phyloP scores from a whole-genome alignment of 2,888 invertebrate genomes.

The Nymphalis c-album region DNA sequence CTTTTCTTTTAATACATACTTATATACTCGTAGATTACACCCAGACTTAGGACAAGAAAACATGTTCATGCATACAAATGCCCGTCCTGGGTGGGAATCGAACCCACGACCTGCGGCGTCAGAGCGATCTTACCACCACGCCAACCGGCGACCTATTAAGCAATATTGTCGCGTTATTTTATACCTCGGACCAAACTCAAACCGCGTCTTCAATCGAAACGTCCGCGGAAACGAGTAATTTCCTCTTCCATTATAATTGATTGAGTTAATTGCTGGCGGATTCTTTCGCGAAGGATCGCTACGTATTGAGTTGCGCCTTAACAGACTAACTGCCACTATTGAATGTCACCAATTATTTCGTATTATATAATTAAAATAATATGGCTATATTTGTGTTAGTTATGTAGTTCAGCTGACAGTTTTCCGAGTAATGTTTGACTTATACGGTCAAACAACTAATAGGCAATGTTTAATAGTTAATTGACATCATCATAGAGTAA shows the following conservation, averaged over 20 bases:
- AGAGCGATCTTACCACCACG: no score
- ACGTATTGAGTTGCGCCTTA: conserved; percentile 9
- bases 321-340: neutral
- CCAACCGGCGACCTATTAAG: neutral
- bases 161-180: neutral
- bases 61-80: no score
- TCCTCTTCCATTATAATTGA: conserved; percentile 78
- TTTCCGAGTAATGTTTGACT: no score
- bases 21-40: no score
- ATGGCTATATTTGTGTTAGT: neutral
- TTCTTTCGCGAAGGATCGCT: conserved; percentile 53
- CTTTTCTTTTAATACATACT: no score
- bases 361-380: conserved; percentile 5
- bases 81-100: no score
- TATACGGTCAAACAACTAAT: no score
- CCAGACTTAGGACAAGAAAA: no score
- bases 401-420: neutral
- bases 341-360: conserved; percentile 7
- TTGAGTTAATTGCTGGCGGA: conserved; percentile 76
- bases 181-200: conserved; percentile 3
- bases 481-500: no score
- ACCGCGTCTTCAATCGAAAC: conserved; percentile 52
- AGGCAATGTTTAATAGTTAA: no score
- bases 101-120: no score
- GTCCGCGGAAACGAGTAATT: conserved; percentile 75